Base-by-base conservation (phyloP, 2,113 vertebrate species). In the Macquaria ambigua region DNA sequence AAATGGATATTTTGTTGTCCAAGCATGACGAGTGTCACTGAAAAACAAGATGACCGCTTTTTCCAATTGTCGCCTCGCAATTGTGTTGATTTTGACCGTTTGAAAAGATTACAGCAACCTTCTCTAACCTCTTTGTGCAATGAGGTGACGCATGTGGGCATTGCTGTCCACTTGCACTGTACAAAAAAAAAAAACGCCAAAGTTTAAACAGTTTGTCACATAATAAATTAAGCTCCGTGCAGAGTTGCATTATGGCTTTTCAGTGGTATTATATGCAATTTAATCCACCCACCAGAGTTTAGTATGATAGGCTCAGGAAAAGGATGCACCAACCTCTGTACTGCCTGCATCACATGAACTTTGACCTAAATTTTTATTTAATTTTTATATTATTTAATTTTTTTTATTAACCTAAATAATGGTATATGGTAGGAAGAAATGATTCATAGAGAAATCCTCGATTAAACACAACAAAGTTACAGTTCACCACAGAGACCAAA, bases 1-100 rank as follows among this genome's bases (percentile, higher is more conserved):
- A 73, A 34, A 43, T 73, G 58, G 61, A 70, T 39, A 25, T 52
- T 37, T 63, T 50, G 59, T 15, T 80, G 59, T 73, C 43, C 25
- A 10, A 25, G 50, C 43, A 55, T 6, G 23, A 63, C 4, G 28
- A 2, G 10, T 58, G 43, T 79, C 28, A 14, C 58, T 48, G 50
- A 23, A 63, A 28, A 79, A 59, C 61, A 14, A 55, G 46, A 64
- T 34, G 28, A 11, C 23, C 3, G 8, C 8, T 58, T 10, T 76
- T 43, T 53, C 61, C 61, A 12, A 6, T 16, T 25, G 3, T 52
- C 34, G 12, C n/a, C 11, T 34, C 20, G 0, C 15, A 31, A 21
- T 6, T 20, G 58, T 61, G 25, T 9, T 14, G 41, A 11, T 43
- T 39, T 16, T 34, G 46, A 53, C 46, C 12, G 18, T 58, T n/a